Conservation (phyloP, 2,888 invertebrate species). For the Pseudeuparius sepicola region DNA sequence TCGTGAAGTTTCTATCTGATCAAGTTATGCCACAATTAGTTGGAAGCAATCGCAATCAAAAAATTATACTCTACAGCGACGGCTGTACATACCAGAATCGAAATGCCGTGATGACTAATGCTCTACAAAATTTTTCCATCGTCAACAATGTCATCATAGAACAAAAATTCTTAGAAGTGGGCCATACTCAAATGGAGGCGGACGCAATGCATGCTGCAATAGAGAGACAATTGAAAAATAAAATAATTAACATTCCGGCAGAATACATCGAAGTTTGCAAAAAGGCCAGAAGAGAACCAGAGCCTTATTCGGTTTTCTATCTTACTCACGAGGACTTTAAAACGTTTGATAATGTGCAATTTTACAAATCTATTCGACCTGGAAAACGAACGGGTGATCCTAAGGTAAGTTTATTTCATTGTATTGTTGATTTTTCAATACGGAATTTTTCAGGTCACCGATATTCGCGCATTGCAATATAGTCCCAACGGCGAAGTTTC, state of each 20-base stretch:
- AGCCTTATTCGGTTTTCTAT: slow-evolving; percentile 17
- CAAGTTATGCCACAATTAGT: too few relatives aligned
- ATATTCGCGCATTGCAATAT: too few relatives aligned
- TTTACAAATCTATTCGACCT: slow-evolving; percentile 19
- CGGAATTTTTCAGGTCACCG: too few relatives aligned
- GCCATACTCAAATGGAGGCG: slow-evolving; percentile 21
- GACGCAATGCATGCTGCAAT: slow-evolving; percentile 17
- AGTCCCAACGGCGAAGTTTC: too few relatives aligned
- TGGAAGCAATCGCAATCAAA: too few relatives aligned
- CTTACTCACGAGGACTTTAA: slow-evolving; percentile 15
- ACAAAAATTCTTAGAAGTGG: slow-evolving; percentile 16
- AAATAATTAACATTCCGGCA: slow-evolving; percentile 13
- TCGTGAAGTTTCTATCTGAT: too few relatives aligned
- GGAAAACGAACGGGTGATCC: slow-evolving; percentile 17
- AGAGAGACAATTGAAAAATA: slow-evolving; percentile 14
- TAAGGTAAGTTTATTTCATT: too few relatives aligned
- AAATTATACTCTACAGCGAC: too few relatives aligned
- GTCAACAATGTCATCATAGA: slow-evolving; percentile 5
- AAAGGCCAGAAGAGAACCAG: slow-evolving; percentile 12
- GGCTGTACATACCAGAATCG: slow-evolving; percentile 19
- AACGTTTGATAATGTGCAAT: slow-evolving; percentile 11
- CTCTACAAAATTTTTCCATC: slow-evolving; percentile 7
- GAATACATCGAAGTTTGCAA: slow-evolving; percentile 11
- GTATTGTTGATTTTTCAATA: too few relatives aligned
- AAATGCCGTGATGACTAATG: slow-evolving; percentile 15